Percentiles rank a stretch among this genome's conserved stretches.
Evolutionary conservation across 2,888 invertebrate genomes (phyloP).

Genomic region (Nymphalis polychloros): DNA sequence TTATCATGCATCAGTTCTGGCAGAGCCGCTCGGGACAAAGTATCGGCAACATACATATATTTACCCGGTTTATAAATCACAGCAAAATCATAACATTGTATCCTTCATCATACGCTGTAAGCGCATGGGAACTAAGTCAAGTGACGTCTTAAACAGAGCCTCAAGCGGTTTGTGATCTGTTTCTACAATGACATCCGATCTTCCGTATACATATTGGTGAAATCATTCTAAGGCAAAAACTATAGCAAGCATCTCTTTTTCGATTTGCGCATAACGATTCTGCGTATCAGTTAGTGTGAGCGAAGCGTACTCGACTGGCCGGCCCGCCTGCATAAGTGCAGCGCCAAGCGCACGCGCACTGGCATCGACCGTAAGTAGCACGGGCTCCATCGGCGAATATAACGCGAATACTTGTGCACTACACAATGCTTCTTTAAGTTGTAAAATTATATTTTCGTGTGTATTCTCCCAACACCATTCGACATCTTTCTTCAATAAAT

Average conservation of each 20-base stretch:
- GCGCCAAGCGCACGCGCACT: constrained; percentile 34
- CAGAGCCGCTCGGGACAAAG: constrained; percentile 41
- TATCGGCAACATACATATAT: constrained; percentile 44
- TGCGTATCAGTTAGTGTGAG: constrained; percentile 38
- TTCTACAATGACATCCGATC: constrained; percentile 31
- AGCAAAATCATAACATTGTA: constrained; percentile 41
- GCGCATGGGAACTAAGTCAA: constrained; percentile 38
- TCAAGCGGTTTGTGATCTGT: constrained; percentile 47
- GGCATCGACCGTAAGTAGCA: constrained; percentile 42
- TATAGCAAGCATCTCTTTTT: constrained; percentile 44
- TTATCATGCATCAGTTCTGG: constrained; percentile 25
- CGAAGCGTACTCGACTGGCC: constrained; percentile 38
- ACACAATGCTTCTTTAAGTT: constrained; percentile 23
- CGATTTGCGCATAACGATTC: constrained; percentile 43
- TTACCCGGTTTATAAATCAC: constrained; percentile 43
- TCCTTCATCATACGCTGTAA: constrained; percentile 44
- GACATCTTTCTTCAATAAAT: constrained; percentile 28
- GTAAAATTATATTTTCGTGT: constrained; percentile 11
- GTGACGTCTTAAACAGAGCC: constrained; percentile 42
- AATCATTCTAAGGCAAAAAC: constrained; percentile 42
- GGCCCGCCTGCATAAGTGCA: constrained; percentile 36
- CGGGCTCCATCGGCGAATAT: constrained; percentile 25
- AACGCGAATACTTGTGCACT: constrained; percentile 37
- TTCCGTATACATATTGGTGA: constrained; percentile 45
- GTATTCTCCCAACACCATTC: constrained; percentile 32